A percentile compares a stretch with the other conserved stretches of the same genome.
Evolutionary conservation across 2,888 invertebrate genomes (phyloP).

Genomic region (Aradus depressus): DNA sequence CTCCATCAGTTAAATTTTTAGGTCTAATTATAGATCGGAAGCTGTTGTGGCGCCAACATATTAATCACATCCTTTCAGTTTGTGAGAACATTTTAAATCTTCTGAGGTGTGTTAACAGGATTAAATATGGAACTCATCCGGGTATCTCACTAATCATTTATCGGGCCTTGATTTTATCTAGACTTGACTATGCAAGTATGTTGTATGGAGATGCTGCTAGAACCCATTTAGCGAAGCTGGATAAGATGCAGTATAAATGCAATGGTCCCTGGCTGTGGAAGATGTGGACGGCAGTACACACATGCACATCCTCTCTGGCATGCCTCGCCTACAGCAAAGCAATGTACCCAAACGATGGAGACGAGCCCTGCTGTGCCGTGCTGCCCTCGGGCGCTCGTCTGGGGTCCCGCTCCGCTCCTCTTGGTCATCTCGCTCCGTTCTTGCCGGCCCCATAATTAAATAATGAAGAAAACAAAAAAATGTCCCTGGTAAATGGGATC

Average conservation of each 20-base stretch:
- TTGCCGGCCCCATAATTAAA: too few relatives aligned
- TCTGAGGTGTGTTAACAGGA: background rate
- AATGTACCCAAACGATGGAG: too few relatives aligned
- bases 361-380: too few relatives aligned
- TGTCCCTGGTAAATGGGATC: too few relatives aligned
- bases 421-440: too few relatives aligned
- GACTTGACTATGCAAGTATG: conserved; percentile 8
- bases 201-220: conserved; percentile 1
- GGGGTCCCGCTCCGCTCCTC: too few relatives aligned
- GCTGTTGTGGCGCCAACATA: background rate
- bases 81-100: background rate
- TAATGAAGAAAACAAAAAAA: too few relatives aligned
- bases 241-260: conserved; percentile 1
- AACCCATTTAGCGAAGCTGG: background rate
- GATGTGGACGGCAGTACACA: too few relatives aligned
- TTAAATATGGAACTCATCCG: background rate
- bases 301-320: too few relatives aligned
- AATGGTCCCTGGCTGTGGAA: conserved; percentile 1
- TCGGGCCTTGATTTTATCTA: conserved; percentile 6
- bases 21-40: background rate
- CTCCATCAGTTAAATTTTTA: too few relatives aligned
- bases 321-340: too few relatives aligned
- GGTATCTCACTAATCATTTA: background rate
- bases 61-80: background rate
- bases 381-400: too few relatives aligned